Evolutionary conservation across 1,140 invertebrate genomes (phyloP).

Genomic region (Chironomus striatipennis): DNA sequence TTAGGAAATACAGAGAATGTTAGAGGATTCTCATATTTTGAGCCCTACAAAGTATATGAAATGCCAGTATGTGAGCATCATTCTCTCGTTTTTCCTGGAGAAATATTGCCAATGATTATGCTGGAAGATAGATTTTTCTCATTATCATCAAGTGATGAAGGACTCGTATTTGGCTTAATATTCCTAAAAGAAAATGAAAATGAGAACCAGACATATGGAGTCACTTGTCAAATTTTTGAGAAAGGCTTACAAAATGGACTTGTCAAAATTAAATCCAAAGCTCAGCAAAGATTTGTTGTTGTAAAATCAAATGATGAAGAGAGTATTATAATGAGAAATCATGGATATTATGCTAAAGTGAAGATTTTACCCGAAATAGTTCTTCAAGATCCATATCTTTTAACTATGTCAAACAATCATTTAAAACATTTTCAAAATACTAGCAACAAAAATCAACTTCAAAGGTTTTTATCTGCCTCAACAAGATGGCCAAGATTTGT

Average conservation of each 20-base stretch:
- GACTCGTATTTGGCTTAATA: conserved; percentile 29
- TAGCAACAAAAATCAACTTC: conserved; percentile 35
- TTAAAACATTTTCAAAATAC: conserved; percentile 40
- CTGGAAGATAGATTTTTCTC: conserved; percentile 39
- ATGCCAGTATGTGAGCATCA: conserved; percentile 53
- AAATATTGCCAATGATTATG: conserved; percentile 62
- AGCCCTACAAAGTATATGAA: conserved; percentile 35
- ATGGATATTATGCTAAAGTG: conserved; percentile 44
- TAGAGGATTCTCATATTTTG: conserved; percentile 35
- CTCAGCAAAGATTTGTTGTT: conserved; percentile 35
- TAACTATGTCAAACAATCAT: conserved; percentile 41
- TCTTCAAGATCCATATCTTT: conserved; percentile 43
- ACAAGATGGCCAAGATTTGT: conserved; percentile 50
- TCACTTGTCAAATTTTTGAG: conserved; percentile 39
- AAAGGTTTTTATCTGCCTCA: conserved; percentile 39
- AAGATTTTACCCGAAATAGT: conserved; percentile 56
- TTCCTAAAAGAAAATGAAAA: conserved; percentile 28
- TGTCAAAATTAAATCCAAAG: conserved; percentile 35
- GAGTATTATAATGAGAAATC: conserved; percentile 27
- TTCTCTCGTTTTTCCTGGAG: conserved; percentile 59
- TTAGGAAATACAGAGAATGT: conserved; percentile 37
- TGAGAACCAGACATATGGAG: conserved; percentile 31
- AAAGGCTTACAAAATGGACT: conserved; percentile 31
- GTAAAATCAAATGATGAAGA: conserved; percentile 26
- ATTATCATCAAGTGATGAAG: conserved; percentile 28